Conservation (phyloP, 2,888 invertebrate genomes). For the Gymnoscelis rufifasciata region DNA sequence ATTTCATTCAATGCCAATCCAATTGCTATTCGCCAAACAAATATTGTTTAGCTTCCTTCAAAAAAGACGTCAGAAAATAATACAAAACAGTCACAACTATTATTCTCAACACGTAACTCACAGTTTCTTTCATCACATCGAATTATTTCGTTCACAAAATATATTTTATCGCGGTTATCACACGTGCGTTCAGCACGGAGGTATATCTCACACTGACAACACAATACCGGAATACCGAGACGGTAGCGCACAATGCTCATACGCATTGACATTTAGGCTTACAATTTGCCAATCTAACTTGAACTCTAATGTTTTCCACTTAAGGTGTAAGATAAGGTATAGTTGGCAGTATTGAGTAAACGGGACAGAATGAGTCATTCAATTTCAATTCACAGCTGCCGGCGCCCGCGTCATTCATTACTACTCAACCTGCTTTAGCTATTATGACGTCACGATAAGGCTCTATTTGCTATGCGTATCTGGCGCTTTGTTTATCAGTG, state of each 20-base stretch:
- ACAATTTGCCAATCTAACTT: constrained; percentile 30
- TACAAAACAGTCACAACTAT: constrained; percentile 59
- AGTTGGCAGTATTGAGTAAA: constrained; percentile 31
- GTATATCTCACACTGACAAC: constrained; percentile 48
- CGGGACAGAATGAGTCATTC: constrained; percentile 62
- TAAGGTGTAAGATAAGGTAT: background rate
- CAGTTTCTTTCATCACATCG: constrained; percentile 64
- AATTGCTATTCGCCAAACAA: constrained; percentile 37
- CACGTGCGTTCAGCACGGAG: constrained; percentile 36
- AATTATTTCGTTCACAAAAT: constrained; percentile 30
- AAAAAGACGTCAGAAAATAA: constrained; percentile 57
- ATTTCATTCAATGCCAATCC: constrained; percentile 34
- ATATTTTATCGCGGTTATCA: constrained; percentile 21
- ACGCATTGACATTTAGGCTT: constrained; percentile 60
- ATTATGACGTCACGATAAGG: constrained; percentile 39
- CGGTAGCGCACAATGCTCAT: constrained; percentile 62
- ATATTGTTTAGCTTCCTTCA: constrained; percentile 59
- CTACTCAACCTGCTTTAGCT: constrained; percentile 36
- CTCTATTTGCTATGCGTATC: constrained; percentile 25
- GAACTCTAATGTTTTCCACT: constrained; percentile 5
- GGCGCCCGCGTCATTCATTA: constrained; percentile 63
- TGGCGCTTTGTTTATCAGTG: constrained; percentile 18
- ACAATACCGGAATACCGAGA: constrained; percentile 40
- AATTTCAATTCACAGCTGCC: constrained; percentile 51
- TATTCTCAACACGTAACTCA: constrained; percentile 55